Evolutionary conservation across 1,140 invertebrate species (phyloP), one percentile per base, ranked within the genome.

Genomic region (Homalodisca vitripennis): DNA sequence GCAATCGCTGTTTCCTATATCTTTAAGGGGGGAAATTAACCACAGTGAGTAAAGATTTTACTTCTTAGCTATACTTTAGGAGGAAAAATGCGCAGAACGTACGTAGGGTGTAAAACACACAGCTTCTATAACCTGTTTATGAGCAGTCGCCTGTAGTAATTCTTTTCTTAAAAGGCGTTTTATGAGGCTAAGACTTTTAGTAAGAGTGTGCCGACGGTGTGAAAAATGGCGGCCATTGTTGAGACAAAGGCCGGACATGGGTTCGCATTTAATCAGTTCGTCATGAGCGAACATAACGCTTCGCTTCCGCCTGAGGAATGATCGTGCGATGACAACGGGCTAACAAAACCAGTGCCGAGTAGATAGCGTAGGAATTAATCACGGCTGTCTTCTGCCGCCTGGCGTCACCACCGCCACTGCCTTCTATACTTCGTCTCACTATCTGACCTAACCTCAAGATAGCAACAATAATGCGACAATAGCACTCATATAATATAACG

Each of bases 241-340:
- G 3, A 51, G 3, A 51, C 48, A 51, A 51, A 51, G 48, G 22
- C 48, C 48, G 48, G 48, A 51, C 48, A 51, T 51, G 48, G 48
- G 48, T 51, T 3, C n/a, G 48, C 48, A 51, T 51, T 51, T 51
- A 51, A 51, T 51, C 48, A 51, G 48, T 14, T n/a, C 48, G 48
- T 51, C 48, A 51, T 51, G 48, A 51, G 14, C 48, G n/a, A 51
- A 51, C 48, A 51, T 51, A 51, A 51, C 48, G n/a, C n/a, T 22
- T 51, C 3, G 22, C 48, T 51, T 51, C 48, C 48, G 48, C 14
- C n/a, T 14, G n/a, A n/a, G 48, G 14, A 51, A 51, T 51, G 48
- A 51, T 51, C 48, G 22, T 14, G 14, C 22, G 48, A 51, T 51
- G 48, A 3, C n/a, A 22, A 41, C 17, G 34, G 34, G 6, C 6